A percentile compares a stretch with the other conserved stretches of the same genome.
These are phyloP conservation scores for Lepidochrysops patricia DNA, from an alignment of 2,888 invertebrate genomes.

Conservation along the genomic window DNA sequence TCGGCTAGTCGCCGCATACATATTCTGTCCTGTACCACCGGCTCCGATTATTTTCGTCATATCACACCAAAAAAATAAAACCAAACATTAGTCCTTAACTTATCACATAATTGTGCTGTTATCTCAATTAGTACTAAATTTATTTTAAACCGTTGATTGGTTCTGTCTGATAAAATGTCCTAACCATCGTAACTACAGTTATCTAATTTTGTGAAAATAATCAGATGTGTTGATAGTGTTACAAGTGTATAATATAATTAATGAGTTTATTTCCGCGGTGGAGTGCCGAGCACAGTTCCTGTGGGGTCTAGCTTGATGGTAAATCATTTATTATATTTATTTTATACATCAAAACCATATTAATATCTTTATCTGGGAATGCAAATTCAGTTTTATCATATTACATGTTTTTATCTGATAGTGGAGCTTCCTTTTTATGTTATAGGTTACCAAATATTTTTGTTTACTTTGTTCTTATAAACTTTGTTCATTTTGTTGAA, in stretches of 20 bases:
- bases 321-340: constrained; percentile 6
- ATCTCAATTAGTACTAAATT: constrained; percentile 59
- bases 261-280: constrained; percentile 1
- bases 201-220: constrained; percentile 26
- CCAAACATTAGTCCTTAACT: constrained; percentile 45
- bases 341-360: neutral
- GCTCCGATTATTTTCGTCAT: constrained; percentile 37
- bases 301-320: constrained; percentile 2
- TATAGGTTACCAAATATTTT: constrained; percentile 5
- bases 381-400: constrained; percentile 22
- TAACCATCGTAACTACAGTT: constrained; percentile 29
- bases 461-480: neutral
- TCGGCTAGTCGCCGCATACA: constrained; percentile 57
- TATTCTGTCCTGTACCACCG: constrained; percentile 37
- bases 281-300: neutral
- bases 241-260: neutral
- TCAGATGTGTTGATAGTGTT: constrained; percentile 19
- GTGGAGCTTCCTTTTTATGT: constrained; percentile 15
- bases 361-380: constrained; percentile 19
- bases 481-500: neutral
- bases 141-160: constrained; percentile 67
- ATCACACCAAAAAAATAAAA: constrained; percentile 33
- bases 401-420: constrained; percentile 24
- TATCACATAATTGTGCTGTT: constrained; percentile 65
- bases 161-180: constrained; percentile 46